These are phyloP conservation scores for Drosophila nr. perissopoda DNA, from an alignment of 2,888 invertebrate species.

Conservation along the genomic window DNA sequence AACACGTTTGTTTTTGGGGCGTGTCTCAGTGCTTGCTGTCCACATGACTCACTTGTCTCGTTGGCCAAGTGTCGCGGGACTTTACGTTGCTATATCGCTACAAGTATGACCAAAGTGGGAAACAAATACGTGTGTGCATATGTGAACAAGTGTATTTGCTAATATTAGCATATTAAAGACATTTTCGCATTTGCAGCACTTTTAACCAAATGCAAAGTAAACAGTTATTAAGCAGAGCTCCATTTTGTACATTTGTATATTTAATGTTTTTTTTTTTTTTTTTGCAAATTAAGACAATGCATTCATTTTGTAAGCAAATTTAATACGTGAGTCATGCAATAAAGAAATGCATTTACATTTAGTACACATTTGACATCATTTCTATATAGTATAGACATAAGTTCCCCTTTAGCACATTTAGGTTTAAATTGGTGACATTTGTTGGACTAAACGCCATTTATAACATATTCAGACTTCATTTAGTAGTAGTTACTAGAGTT, in stretches of 20 bases:
- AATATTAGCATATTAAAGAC: slow-evolving; percentile 19
- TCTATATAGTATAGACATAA: not conserved
- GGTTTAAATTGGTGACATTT: not conserved
- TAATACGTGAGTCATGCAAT: slow-evolving; percentile 1
- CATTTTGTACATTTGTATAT: not conserved
- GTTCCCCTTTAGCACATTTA: not conserved
- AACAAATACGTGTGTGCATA: slow-evolving; percentile 6
- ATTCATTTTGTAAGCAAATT: not conserved
- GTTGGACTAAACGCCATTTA: not conserved
- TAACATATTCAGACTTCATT: not conserved
- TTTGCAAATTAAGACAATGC: no score
- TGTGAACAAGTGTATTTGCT: slow-evolving; percentile 4
- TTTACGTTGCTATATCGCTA: slow-evolving; percentile 36
- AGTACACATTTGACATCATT: not conserved
- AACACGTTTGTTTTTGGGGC: slow-evolving; percentile 45
- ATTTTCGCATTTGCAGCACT: slow-evolving; percentile 13
- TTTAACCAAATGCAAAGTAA: slow-evolving; percentile 11
- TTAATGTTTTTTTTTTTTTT: not conserved
- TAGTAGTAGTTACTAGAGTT: not conserved
- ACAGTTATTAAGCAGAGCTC: slow-evolving; percentile 6
- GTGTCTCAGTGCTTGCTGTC: slow-evolving; percentile 29
- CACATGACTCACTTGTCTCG: slow-evolving; percentile 52
- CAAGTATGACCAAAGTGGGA: slow-evolving; percentile 26
- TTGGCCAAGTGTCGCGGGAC: slow-evolving; percentile 32
- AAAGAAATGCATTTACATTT: not conserved